phyloP scores from a whole-genome alignment of 2,888 invertebrate genomes.

The Rhimphoctona megacephalus region DNA sequence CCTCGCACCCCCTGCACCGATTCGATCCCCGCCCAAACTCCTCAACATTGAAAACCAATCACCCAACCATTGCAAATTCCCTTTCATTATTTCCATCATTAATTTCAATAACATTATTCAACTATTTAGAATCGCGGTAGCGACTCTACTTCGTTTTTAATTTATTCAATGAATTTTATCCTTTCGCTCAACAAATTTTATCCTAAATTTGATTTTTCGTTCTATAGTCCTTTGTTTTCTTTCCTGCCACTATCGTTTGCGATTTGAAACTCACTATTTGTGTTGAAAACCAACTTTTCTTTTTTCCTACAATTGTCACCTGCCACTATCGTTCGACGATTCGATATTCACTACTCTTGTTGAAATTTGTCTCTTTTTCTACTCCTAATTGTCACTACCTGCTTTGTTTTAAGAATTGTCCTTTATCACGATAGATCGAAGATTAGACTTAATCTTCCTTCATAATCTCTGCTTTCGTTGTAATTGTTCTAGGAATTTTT shows the following conservation, averaged over 20 bases:
- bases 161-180: too few species aligned
- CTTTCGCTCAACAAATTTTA: not conserved
- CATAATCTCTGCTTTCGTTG: not conserved
- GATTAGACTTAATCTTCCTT: not conserved
- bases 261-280: not conserved
- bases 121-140: not conserved
- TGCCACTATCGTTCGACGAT: not conserved
- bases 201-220: not conserved
- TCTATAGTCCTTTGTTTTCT: not conserved
- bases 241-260: not conserved
- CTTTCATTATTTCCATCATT: not conserved
- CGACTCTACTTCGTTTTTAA: not conserved
- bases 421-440: not conserved
- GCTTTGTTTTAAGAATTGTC: not conserved
- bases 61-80: slow-evolving; percentile 69
- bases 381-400: not conserved
- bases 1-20: slow-evolving; percentile 80
- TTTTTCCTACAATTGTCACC: not conserved
- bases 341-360: not conserved
- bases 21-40: slow-evolving; percentile 76
- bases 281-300: not conserved
- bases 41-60: slow-evolving; percentile 78
- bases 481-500: not conserved
- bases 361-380: not conserved
- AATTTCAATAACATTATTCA: not conserved